Percentiles rank a stretch among this genome's conserved stretches.
Evolutionary conservation across 2,888 invertebrate genomes (phyloP).

Genomic region (Morpho helenor): DNA sequence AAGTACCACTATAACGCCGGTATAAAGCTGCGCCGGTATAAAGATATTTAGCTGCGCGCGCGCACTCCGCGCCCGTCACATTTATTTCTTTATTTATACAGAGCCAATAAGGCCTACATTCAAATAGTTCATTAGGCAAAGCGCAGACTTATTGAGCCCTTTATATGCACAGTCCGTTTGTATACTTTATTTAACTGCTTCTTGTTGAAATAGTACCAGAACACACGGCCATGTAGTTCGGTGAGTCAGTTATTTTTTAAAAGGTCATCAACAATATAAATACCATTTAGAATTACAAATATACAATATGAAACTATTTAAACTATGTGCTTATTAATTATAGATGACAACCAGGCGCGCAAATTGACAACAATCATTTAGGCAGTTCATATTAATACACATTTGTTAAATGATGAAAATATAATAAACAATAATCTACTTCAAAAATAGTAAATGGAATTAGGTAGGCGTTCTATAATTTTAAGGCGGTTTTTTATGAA

Average conservation of each 20-base stretch:
- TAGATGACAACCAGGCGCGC: no score
- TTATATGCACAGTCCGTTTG: slow-evolving; percentile 61
- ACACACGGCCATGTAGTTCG: slow-evolving; percentile 34
- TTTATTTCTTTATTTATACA: slow-evolving; percentile 70
- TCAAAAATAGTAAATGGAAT: no score
- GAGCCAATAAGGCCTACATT: slow-evolving; percentile 70
- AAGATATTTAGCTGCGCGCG: slow-evolving; percentile 62
- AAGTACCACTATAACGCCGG: slow-evolving; percentile 39
- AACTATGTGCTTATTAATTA: no score
- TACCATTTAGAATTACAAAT: no score
- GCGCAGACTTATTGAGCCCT: slow-evolving; percentile 53
- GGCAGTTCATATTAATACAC: no score
- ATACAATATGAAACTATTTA: no score
- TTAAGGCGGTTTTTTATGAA: no score
- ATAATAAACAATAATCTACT: no score
- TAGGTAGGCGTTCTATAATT: no score
- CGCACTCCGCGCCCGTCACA: slow-evolving; percentile 50
- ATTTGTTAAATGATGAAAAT: no score
- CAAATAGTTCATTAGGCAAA: slow-evolving; percentile 72
- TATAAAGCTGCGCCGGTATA: slow-evolving; percentile 41
- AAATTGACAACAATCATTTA: no score
- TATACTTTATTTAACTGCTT: slow-evolving; percentile 54
- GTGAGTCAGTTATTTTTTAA: slow-evolving; percentile 8
- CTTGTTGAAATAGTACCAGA: slow-evolving; percentile 48
- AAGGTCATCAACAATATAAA: background rate